These are phyloP conservation scores for Atta cephalotes DNA, from an alignment of 1,140 invertebrate genomes.

Conservation along the genomic window DNA sequence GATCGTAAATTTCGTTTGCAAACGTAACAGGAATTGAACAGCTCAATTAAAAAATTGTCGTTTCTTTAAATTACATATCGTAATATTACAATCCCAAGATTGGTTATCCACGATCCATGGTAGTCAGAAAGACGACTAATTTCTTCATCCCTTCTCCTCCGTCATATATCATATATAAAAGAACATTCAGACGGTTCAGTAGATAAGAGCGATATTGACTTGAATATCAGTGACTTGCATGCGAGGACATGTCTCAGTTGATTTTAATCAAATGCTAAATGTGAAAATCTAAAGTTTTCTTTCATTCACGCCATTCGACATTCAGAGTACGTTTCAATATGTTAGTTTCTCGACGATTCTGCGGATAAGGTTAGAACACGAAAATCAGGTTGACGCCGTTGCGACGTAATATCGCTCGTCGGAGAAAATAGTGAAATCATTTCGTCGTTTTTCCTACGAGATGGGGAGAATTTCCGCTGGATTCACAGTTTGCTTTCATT, in stretches of 20 bases:
- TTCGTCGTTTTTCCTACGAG: not conserved
- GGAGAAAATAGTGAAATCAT: not conserved
- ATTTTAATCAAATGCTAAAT: conserved; percentile 49
- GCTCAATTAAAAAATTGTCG: too few species aligned
- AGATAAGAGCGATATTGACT: conserved; percentile 16
- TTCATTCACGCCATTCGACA: not conserved
- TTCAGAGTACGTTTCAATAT: not conserved
- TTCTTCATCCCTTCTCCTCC: not conserved
- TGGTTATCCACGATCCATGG: not conserved
- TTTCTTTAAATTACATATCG: not conserved
- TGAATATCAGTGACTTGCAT: not conserved
- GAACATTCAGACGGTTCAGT: too few species aligned
- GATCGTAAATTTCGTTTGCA: not conserved
- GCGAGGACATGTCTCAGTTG: not conserved
- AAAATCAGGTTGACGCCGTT: not conserved
- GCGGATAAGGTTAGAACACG: conserved; percentile 7
- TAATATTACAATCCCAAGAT: not conserved
- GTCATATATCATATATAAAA: too few species aligned
- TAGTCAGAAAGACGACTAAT: not conserved
- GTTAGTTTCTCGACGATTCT: not conserved
- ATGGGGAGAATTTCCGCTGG: not conserved
- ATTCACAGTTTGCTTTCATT: not conserved
- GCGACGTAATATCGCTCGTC: conserved; percentile 24
- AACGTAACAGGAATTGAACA: not conserved
- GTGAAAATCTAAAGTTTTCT: not conserved